Evolutionary conservation across 2,888 invertebrate species (phyloP), one percentile per base, ranked within the genome.

Genomic region (Drosophila gaucha): DNA sequence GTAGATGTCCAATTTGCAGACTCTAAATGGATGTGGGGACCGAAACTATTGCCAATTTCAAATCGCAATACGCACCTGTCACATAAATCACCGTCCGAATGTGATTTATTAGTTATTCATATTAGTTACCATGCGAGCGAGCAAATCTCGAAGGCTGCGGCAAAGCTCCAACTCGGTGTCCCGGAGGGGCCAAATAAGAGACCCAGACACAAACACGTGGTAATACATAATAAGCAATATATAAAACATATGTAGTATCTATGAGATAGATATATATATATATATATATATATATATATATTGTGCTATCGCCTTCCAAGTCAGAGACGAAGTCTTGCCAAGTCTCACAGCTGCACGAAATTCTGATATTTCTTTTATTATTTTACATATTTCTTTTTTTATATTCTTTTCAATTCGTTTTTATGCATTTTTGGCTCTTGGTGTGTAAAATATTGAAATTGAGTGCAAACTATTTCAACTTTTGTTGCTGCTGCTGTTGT

Each of bases 61-160:
- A 83, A 83, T 86, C 82, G 82, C 87, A 83, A 83, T 83, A 83
- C 82, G 82, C 82, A 83, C 82, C 82, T 83, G 82, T 86, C 82
- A 83, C 87, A 83, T 83, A 83, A 83, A 83, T 83, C 82, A 86
- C 78, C 67, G 78, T 74, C 74, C 67, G 63, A 67, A 80, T 80
- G 82, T 83, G 82, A 83, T 83, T 83, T 83, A 83, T 83, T 83
- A 86, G 86, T 80, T 84, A 83, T 83, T 86, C 85, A 83, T 83
- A 83, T 83, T 86, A 83, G 82, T 86, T 84, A 78, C 78, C 71
- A 62, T 22, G 64, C 72, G 24, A 62, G 31, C 49, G 44, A 31
- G 49, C 50, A 46, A 72, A 38, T 62, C 67, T 73, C 67, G 26
- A 50, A 69, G 58, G 50, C 55, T 57, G 49, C 49, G 47, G 44